These are phyloP conservation scores for Suillia variegata DNA, from an alignment of 2,888 invertebrate genomes.

Conservation along the genomic window DNA sequence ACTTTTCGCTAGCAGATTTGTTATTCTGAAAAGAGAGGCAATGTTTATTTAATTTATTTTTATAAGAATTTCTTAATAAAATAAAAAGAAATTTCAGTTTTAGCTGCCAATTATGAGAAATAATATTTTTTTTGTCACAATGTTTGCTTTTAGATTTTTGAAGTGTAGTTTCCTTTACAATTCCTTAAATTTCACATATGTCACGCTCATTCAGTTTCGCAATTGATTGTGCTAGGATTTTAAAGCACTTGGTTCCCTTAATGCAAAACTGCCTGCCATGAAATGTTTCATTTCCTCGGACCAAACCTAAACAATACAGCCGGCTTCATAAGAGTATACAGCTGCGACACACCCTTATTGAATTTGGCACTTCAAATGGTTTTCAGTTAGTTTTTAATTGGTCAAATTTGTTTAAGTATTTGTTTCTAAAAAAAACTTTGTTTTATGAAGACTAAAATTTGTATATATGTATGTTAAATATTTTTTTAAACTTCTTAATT, in stretches of 20 bases:
- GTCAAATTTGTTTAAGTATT: too few species aligned
- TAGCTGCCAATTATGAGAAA: slow-evolving; percentile 21
- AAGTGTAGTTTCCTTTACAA: slow-evolving; percentile 18
- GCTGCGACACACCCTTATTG: too few species aligned
- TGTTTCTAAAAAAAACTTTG: too few species aligned
- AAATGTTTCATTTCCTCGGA: too few species aligned
- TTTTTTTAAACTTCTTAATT: too few species aligned
- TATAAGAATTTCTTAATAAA: not conserved
- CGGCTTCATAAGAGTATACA: too few species aligned
- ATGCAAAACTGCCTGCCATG: not conserved
- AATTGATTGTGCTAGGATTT: not conserved
- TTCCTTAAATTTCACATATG: slow-evolving; percentile 24
- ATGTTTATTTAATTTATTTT: not conserved
- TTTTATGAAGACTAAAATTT: too few species aligned
- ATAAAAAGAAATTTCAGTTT: slow-evolving; percentile 3
- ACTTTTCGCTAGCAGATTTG: slow-evolving; percentile 2
- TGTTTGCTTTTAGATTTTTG: slow-evolving; percentile 13
- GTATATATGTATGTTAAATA: too few species aligned
- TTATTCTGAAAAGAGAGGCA: slow-evolving; percentile 12
- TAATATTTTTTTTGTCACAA: slow-evolving; percentile 23
- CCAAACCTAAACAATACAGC: too few species aligned
- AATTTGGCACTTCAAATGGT: too few species aligned
- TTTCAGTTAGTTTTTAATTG: too few species aligned
- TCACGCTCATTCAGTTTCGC: slow-evolving; percentile 20
- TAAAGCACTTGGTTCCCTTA: not conserved